phyloP scores from a whole-genome alignment of 2,113 vertebrate genomes.

The Pelecanus crispus region DNA sequence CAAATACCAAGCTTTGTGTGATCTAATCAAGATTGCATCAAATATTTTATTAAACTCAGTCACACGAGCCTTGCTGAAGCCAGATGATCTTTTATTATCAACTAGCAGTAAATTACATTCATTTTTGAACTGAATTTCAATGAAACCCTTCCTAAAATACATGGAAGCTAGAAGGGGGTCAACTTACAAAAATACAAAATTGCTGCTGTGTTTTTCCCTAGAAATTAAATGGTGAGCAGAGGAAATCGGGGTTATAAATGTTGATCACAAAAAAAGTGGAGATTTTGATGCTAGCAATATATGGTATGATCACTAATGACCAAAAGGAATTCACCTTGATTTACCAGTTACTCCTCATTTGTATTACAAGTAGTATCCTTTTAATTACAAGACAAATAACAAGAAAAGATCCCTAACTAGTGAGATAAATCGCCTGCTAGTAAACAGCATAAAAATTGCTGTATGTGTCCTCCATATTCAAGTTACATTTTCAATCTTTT shows the following conservation, averaged over 20 bases:
- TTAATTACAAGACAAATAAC: not conserved
- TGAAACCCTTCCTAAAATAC: slow-evolving; percentile 82
- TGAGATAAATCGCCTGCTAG: not conserved
- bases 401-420: not conserved
- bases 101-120: slow-evolving; percentile 79
- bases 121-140: slow-evolving; percentile 86
- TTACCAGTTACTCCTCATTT: not conserved
- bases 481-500: not conserved
- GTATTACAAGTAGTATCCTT: not conserved
- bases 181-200: slow-evolving; percentile 34
- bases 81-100: slow-evolving; percentile 88
- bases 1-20: slow-evolving; percentile 78
- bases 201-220: not conserved
- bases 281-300: not conserved
- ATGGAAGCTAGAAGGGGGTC: slow-evolving; percentile 74
- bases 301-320: not conserved
- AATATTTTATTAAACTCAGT: slow-evolving; percentile 79
- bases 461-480: not conserved
- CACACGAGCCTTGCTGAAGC: slow-evolving; percentile 69
- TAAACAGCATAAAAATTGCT: not conserved
- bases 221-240: not conserved
- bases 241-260: not conserved
- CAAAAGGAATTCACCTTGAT: not conserved
- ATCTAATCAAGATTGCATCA: slow-evolving; percentile 87
- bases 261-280: not conserved